Percentiles rank a stretch among this genome's conserved stretches.
Conservation (phyloP, 2,113 vertebrate genomes). For the Mionectes macconnelli region DNA sequence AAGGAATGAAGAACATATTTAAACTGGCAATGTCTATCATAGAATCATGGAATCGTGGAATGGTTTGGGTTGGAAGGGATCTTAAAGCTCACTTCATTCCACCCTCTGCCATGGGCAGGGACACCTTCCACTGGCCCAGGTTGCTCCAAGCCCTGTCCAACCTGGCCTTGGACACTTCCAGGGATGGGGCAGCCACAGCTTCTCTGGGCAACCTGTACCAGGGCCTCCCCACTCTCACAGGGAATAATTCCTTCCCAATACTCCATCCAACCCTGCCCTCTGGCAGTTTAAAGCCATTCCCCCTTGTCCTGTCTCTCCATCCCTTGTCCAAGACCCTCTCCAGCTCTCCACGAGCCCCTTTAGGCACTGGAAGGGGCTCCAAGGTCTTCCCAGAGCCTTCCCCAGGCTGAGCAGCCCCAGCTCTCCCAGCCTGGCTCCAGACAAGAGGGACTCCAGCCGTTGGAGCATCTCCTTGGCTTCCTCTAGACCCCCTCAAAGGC, state of each 20-base stretch:
- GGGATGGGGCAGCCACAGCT: not conserved
- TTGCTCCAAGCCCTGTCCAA: accelerated
- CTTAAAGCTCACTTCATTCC: not conserved
- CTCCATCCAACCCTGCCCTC: accelerated
- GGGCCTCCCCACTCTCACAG: accelerated
- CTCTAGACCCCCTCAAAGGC: too few species aligned
- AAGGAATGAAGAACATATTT: not conserved
- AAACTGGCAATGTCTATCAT: not conserved
- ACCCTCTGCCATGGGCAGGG: not conserved
- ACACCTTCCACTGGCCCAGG: accelerated
- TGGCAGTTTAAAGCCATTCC: not conserved
- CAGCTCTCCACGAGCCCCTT: not conserved
- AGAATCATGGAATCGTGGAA: not conserved
- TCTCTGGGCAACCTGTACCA: not conserved
- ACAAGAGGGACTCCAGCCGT: not conserved
- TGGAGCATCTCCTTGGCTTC: not conserved
- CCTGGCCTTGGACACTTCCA: not conserved
- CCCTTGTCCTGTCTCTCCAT: accelerated
- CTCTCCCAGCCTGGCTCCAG: not conserved
- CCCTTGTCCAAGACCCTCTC: not conserved
- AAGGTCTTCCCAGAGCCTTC: accelerated
- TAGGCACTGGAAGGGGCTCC: not conserved
- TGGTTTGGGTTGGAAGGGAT: not conserved
- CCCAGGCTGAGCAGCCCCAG: not conserved
- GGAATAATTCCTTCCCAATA: accelerated